Base-by-base conservation (phyloP, 2,797 vertebrate genomes). In the Heterohyrax brucei region DNA sequence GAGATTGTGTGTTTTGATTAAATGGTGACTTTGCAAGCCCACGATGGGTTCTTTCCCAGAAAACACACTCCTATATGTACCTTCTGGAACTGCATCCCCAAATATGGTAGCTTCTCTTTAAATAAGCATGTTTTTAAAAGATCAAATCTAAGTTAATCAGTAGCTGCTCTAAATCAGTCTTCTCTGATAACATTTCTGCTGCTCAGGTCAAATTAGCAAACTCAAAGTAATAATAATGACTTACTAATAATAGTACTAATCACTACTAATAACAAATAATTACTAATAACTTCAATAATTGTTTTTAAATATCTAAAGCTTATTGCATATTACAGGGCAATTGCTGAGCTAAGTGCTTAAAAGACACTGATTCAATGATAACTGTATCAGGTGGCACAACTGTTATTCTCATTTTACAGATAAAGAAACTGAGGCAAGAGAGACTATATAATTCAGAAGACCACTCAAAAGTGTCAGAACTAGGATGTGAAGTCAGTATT, bases 61-160 rank as follows among this genome's bases (percentile, higher is more conserved):
- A 94, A 95, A 80, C 16, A 75, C 10, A 33, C 92, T 94, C 62
- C 66, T 79, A 26, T 76, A 28, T 22, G 28, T 88, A 75, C 56
- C 18, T 94, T 62, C 44, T 39, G 10, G 22, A 92, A 82, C 88
- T 56, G 94, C 2, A 76, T 76, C 53, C 73, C 66, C 56, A 87
- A 91, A 76, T 68, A n/a, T 30, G 64, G 68, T 16, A 26, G 26
- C 13, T 80, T 91, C 66, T 90, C 50, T 22, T 83, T 53, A 89
- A 89, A 77, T 85, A 3, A 64, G 59, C 1, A 1, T 46, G 12
- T 16, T 75, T 89, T 94, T 22, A 39, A 88, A 64, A 5, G 64
- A 76, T 61, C 89, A 66, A 73, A 75, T 33, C 6, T 56, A 70
- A 89, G 59, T 89, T 87, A 87, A 64, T 80, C 39, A 48, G 56